phyloP scores from a whole-genome alignment of 2,797 vertebrate genomes.

The Gambelia wislizenii region DNA sequence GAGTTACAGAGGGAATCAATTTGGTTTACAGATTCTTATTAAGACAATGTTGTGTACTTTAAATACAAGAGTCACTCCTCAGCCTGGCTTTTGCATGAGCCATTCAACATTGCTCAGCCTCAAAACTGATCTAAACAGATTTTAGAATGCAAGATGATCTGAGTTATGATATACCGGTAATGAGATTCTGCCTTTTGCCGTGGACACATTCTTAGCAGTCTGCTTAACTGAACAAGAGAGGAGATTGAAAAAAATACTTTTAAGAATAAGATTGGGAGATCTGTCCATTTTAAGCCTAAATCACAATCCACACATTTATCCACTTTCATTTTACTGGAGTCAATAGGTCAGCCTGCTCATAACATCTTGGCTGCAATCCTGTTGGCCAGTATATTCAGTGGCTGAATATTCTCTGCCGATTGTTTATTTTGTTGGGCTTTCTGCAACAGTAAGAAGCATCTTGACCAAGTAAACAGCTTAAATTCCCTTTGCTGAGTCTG shows the following conservation, averaged over 20 bases:
- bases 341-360: not conserved
- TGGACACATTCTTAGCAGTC: not conserved
- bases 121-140: too few relatives aligned
- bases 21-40: not conserved
- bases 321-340: not conserved
- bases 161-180: too few relatives aligned
- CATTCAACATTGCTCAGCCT: too few relatives aligned
- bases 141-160: too few relatives aligned
- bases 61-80: not conserved
- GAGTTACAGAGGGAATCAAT: not conserved
- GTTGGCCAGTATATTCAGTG: not conserved
- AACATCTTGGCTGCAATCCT: not conserved
- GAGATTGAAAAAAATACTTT: not conserved
- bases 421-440: slow-evolving; percentile 10
- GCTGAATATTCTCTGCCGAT: not conserved
- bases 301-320: not conserved
- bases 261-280: not conserved
- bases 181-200: not conserved
- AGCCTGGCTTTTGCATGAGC: too few relatives aligned
- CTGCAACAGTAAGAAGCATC: not conserved
- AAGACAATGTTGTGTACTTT: not conserved
- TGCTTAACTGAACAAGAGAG: not conserved
- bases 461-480: not conserved
- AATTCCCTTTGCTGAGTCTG: not conserved
- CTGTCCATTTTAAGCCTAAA: not conserved